Evolutionary conservation across 2,797 vertebrate genomes (phyloP).

Genomic region (Taeniopygia guttata): DNA sequence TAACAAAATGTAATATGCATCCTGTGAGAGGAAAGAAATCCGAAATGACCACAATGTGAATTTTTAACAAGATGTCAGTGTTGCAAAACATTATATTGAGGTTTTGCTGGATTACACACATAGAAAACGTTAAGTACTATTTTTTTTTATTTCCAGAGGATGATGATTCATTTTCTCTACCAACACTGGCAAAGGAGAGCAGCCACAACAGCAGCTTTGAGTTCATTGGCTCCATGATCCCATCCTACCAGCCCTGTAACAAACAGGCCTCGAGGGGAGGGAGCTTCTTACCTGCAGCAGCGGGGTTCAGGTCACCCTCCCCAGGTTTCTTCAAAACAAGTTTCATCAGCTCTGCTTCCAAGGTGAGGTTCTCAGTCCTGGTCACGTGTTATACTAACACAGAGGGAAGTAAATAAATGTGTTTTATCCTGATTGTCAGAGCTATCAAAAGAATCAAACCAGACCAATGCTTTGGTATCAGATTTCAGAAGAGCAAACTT

Average conservation of each 20-base stretch:
- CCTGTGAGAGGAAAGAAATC: neutral
- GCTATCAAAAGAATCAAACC: neutral
- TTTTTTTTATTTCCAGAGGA: slow-evolving; percentile 79
- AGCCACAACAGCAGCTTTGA: slow-evolving; percentile 99
- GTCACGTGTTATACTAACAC: fast-evolving
- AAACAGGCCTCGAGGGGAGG: slow-evolving; percentile 78
- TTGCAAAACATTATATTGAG: neutral
- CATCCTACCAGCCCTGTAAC: slow-evolving; percentile 92
- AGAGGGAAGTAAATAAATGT: neutral
- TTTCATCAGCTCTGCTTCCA: slow-evolving; percentile 91
- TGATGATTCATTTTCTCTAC: slow-evolving; percentile 85
- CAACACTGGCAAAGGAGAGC: slow-evolving; percentile 83
- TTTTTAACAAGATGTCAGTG: neutral
- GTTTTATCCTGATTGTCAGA: neutral
- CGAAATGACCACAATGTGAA: neutral
- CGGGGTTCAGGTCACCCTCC: slow-evolving; percentile 88
- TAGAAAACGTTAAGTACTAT: neutral
- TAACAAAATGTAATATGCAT: neutral
- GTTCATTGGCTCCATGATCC: slow-evolving; percentile 90
- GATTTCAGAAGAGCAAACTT: neutral
- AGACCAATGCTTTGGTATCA: neutral
- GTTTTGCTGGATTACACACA: neutral
- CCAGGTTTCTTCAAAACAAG: slow-evolving; percentile 91
- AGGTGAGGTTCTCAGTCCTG: slow-evolving; percentile 74
- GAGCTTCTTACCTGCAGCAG: slow-evolving; percentile 52